Conservation (phyloP, 1,140 invertebrate genomes). For the Magallana angulata region DNA sequence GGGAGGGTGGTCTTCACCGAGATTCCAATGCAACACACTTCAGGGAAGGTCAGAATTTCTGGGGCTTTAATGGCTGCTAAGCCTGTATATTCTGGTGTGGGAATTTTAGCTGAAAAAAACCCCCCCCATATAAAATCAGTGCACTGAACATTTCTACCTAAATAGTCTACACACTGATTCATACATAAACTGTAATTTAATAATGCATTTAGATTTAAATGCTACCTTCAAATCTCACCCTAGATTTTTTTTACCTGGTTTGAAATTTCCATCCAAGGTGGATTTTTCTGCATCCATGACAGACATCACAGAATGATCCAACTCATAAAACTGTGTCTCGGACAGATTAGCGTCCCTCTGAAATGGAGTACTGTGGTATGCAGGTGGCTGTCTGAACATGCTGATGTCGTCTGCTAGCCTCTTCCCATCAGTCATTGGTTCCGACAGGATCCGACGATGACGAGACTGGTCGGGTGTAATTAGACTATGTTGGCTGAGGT, state of each 20-base stretch:
- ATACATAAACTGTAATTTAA: no score
- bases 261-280: not conserved
- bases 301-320: constrained; percentile 1
- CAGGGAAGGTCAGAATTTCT: constrained; percentile 53
- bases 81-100: constrained; percentile 16
- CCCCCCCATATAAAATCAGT: no score
- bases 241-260: not conserved
- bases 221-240: no score
- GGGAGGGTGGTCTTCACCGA: constrained; percentile 60
- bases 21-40: constrained; percentile 70
- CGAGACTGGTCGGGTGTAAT: constrained; percentile 14
- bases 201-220: no score
- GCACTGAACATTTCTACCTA: no score
- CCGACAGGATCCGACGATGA: constrained; percentile 3
- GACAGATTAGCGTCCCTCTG: constrained; percentile 17
- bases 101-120: not conserved
- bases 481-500: not conserved
- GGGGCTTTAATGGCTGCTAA: constrained; percentile 52
- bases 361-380: constrained; percentile 65
- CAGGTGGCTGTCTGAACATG: constrained; percentile 54
- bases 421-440: not conserved
- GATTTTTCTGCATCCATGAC: constrained; percentile 12
- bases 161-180: no score
- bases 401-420: constrained; percentile 43
- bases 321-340: constrained; percentile 5